These are phyloP conservation scores for Melieria omissa DNA, from an alignment of 2,888 invertebrate genomes.

Conservation along the genomic window DNA sequence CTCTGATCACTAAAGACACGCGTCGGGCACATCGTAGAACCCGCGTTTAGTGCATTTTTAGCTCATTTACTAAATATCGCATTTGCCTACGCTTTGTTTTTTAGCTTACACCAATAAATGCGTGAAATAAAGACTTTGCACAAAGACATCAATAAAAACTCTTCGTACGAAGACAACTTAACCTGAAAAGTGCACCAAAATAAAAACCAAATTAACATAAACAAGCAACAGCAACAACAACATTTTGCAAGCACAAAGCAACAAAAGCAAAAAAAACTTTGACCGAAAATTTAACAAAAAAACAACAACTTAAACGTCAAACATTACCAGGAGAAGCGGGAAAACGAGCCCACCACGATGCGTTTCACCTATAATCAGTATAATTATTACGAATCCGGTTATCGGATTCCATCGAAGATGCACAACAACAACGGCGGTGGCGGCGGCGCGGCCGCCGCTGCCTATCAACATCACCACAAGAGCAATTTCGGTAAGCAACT, in stretches of 20 bases:
- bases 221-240: no score
- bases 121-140: conserved; percentile 17
- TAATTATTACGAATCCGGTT: conserved; percentile 63
- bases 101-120: conserved; percentile 12
- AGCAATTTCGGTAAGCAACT: conserved; percentile 64
- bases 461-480: conserved; percentile 51
- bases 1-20: no score
- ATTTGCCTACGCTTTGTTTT: not conserved
- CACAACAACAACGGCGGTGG: conserved; percentile 52
- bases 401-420: conserved; percentile 65
- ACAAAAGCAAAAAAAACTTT: no score
- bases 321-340: conserved; percentile 22
- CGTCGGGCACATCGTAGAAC: no score
- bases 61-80: not conserved
- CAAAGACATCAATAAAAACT: conserved; percentile 32
- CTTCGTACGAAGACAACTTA: not conserved
- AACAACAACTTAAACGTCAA: conserved; percentile 30
- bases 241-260: no score
- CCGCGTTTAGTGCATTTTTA: not conserved
- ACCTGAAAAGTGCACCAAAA: conserved; percentile 19
- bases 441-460: conserved; percentile 40
- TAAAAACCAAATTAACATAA: conserved; percentile 1
- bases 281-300: conserved; percentile 20
- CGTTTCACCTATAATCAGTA: conserved; percentile 67
- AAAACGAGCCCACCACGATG: conserved; percentile 52